Percentiles rank a stretch among this genome's conserved stretches.
phyloP scores from a whole-genome alignment of 1,140 invertebrate species.

The Liolophura sinensis region DNA sequence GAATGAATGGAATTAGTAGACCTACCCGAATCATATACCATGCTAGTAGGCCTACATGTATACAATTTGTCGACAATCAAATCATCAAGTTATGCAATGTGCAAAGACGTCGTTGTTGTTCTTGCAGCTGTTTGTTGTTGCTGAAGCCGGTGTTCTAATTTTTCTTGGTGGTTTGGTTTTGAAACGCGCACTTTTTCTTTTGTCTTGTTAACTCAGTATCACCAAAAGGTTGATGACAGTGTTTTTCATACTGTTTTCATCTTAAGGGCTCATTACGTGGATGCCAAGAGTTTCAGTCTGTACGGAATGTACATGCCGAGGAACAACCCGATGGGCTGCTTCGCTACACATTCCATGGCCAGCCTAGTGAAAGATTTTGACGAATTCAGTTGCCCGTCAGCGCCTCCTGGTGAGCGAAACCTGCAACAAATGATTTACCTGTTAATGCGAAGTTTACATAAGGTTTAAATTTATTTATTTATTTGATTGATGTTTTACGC shows the following conservation, averaged over 20 bases:
- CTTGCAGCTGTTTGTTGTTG: too few relatives aligned
- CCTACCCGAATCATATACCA: too few relatives aligned
- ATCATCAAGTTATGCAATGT: too few relatives aligned
- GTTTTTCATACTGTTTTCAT: not conserved
- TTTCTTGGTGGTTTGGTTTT: too few relatives aligned
- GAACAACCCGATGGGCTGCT: slow-evolving; percentile 30
- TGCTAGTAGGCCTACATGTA: too few relatives aligned
- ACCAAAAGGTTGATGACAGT: not conserved
- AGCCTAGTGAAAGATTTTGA: not conserved
- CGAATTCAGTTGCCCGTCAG: not conserved
- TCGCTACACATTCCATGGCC: slow-evolving; percentile 16
- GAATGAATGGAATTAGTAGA: too few relatives aligned
- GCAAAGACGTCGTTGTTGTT: too few relatives aligned
- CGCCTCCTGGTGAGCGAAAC: not conserved
- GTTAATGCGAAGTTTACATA: not conserved
- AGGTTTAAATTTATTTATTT: not conserved
- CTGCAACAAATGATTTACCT: not conserved
- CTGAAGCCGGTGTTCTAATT: too few relatives aligned
- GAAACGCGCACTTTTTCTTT: too few relatives aligned
- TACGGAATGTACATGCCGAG: slow-evolving; percentile 34
- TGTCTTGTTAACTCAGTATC: too few relatives aligned
- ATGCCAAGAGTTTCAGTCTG: slow-evolving; percentile 24
- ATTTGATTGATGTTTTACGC: too few relatives aligned
- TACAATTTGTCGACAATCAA: too few relatives aligned
- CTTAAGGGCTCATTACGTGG: slow-evolving; percentile 26